Evolutionary conservation across 2,888 invertebrate genomes (phyloP).

Genomic region (Gortyna flavago): DNA sequence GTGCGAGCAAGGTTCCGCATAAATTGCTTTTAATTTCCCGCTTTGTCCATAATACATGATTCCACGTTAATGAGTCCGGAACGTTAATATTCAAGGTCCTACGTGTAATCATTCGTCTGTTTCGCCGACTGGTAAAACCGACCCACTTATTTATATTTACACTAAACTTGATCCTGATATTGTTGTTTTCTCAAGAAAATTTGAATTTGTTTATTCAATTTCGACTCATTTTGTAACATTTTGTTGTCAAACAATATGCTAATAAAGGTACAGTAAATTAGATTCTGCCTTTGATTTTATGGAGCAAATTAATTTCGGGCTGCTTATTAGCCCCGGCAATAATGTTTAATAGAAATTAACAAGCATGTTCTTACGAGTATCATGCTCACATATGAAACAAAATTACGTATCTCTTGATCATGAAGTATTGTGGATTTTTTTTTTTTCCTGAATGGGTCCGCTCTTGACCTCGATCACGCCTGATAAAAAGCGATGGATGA

Average conservation of each 20-base stretch:
- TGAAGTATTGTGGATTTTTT: constrained; percentile 1
- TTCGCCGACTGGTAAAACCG: constrained; percentile 51
- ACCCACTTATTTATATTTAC: constrained; percentile 70
- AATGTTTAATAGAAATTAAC: constrained; percentile 60
- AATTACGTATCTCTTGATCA: background rate
- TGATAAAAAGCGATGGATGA: no score
- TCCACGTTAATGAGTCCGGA: constrained; percentile 66
- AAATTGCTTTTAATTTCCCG: constrained; percentile 76
- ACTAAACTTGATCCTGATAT: constrained; percentile 64
- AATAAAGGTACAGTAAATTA: constrained; percentile 61
- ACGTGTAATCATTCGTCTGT: constrained; percentile 67
- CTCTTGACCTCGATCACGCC: no score
- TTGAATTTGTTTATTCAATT: constrained; percentile 68
- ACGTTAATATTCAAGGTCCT: constrained; percentile 74
- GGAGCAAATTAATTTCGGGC: constrained; percentile 64
- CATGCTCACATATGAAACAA: constrained; percentile 2
- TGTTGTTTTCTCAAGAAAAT: constrained; percentile 63
- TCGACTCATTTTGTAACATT: constrained; percentile 64
- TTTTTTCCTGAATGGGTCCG: no score
- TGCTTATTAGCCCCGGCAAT: constrained; percentile 59
- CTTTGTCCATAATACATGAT: constrained; percentile 73
- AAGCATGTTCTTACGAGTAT: constrained; percentile 45
- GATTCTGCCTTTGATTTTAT: constrained; percentile 68
- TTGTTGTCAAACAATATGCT: constrained; percentile 68
- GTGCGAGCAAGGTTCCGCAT: constrained; percentile 60